Evolutionary conservation across 2,888 invertebrate genomes (phyloP).

Genomic region (Euplexia lucipara): DNA sequence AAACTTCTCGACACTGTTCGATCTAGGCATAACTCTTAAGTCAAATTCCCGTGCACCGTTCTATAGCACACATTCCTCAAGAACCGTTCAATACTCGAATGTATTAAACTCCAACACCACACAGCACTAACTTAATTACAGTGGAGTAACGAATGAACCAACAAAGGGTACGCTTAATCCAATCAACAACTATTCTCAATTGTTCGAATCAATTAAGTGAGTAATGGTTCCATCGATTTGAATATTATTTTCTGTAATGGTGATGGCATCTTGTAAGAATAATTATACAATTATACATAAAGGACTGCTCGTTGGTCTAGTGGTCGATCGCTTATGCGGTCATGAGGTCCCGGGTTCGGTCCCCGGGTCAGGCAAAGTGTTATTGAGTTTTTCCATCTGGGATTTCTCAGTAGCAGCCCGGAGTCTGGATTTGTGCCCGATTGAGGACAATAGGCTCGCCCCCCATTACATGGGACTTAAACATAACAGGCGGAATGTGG

Average conservation of each 20-base stretch:
- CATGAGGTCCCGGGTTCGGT: too few species aligned
- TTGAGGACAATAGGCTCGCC: too few species aligned
- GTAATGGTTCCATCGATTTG: conserved; percentile 57
- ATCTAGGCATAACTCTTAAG: neutral
- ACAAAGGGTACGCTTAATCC: conserved; percentile 73
- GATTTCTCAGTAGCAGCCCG: too few species aligned
- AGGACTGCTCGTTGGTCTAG: too few species aligned
- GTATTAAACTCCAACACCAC: conserved; percentile 41
- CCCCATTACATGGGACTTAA: too few species aligned
- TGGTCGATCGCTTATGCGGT: too few species aligned
- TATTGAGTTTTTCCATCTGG: too few species aligned
- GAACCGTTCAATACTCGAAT: conserved; percentile 21
- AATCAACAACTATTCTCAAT: conserved; percentile 70
- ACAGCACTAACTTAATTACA: conserved; percentile 71
- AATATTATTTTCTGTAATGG: conserved; percentile 1
- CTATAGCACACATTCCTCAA: neutral
- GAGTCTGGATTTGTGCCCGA: too few species aligned
- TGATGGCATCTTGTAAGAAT: too few species aligned
- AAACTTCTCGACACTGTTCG: neutral
- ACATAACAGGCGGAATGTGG: too few species aligned
- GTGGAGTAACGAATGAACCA: conserved; percentile 66
- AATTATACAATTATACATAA: neutral
- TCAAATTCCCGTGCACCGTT: conserved; percentile 2
- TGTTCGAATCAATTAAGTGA: conserved; percentile 72
- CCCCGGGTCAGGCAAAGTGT: too few species aligned